A percentile compares a stretch with the other conserved stretches of the same genome.
Conservation (phyloP, 2,797 vertebrate species). For the Cheirogaleus major region DNA sequence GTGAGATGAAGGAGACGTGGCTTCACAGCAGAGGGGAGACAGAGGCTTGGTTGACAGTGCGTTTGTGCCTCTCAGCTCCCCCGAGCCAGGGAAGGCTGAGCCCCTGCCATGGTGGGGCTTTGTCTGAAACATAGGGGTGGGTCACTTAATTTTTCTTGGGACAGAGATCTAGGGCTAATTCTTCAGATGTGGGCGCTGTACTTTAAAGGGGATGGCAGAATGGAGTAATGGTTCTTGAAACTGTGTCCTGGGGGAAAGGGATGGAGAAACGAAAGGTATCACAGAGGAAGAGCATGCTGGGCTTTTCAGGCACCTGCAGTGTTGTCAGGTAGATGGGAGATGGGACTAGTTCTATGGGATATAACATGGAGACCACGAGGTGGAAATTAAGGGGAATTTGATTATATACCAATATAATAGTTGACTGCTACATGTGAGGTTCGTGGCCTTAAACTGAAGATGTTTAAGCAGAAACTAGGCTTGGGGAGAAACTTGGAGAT, state of each 20-base stretch:
- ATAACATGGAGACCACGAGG: accelerated
- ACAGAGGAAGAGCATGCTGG: background rate
- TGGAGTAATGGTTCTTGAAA: background rate
- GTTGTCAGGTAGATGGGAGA: background rate
- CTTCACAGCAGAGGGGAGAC: background rate
- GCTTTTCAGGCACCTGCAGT: accelerated
- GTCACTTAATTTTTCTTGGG: background rate
- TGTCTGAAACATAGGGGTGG: background rate
- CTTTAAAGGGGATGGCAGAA: background rate
- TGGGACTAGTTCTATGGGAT: accelerated
- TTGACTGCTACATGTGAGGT: background rate
- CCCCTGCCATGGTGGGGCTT: accelerated
- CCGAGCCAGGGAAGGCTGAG: accelerated
- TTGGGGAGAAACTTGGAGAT: background rate
- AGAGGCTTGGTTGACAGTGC: background rate
- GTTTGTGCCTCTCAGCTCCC: background rate
- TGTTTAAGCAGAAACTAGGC: background rate
- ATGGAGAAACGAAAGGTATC: background rate
- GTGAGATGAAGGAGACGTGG: accelerated
- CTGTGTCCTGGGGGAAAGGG: background rate
- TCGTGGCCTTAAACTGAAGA: background rate
- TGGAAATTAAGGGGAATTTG: background rate
- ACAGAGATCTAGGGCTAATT: background rate
- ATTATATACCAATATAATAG: background rate
- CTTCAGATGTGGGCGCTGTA: background rate